A percentile compares a stretch with the other conserved stretches of the same genome.
Conservation (phyloP, 2,888 invertebrate genomes). For the Macrophya annulata region DNA sequence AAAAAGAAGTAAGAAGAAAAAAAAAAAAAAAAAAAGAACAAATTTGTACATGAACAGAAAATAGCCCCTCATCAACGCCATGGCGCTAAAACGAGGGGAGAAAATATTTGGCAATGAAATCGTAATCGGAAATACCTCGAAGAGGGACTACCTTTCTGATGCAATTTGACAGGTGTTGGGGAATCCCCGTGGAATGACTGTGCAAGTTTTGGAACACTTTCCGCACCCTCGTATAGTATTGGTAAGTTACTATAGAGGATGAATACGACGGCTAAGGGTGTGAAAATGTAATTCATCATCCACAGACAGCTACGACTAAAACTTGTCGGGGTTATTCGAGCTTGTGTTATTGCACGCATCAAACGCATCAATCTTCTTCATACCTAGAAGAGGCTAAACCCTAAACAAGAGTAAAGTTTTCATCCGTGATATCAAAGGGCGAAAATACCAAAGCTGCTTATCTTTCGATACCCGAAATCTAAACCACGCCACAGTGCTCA, state of each 20-base stretch:
- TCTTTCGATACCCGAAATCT: constrained; percentile 24
- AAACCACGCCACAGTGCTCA: too few species aligned
- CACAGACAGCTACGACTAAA: constrained; percentile 54
- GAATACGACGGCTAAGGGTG: constrained; percentile 62
- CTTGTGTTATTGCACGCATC: constrained; percentile 68
- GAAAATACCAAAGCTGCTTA: constrained; percentile 63
- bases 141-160: constrained; percentile 28
- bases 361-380: constrained; percentile 77
- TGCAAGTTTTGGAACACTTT: constrained; percentile 44
- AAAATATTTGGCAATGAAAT: constrained; percentile 18
- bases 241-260: constrained; percentile 22
- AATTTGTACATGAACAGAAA: not conserved
- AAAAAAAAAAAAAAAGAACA: not conserved
- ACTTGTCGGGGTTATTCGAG: constrained; percentile 46
- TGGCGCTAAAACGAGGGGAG: not conserved
- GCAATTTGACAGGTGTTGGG: constrained; percentile 44
- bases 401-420: constrained; percentile 78
- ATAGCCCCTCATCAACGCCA: not conserved
- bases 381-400: constrained; percentile 64
- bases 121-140: constrained; percentile 1
- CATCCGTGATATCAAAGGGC: constrained; percentile 77
- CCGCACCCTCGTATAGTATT: constrained; percentile 20
- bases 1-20: not conserved
- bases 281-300: constrained; percentile 75
- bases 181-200: constrained; percentile 36